Evolutionary conservation across 2,113 vertebrate species (phyloP).

Genomic region (Epinephelus cyanopodus): DNA sequence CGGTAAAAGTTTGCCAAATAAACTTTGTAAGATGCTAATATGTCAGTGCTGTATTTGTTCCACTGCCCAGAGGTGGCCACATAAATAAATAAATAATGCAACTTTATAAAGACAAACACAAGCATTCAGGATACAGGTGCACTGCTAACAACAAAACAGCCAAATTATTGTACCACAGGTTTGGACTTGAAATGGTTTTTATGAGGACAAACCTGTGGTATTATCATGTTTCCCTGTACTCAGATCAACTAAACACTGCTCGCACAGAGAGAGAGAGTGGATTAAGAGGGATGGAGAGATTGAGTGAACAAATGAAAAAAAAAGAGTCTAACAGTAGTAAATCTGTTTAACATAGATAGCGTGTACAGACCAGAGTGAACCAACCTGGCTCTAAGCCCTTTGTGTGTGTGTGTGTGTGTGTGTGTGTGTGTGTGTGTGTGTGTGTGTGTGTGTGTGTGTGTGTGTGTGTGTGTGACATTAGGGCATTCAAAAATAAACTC

Average conservation of each 20-base stretch:
- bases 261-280: conserved; percentile 37
- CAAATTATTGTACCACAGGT: background rate
- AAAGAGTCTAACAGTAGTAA: conserved; percentile 46
- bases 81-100: background rate
- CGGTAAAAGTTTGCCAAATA: background rate
- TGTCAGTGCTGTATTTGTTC: background rate
- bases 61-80: background rate
- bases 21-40: background rate
- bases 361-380: conserved; percentile 33
- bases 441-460: background rate
- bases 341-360: conserved; percentile 68
- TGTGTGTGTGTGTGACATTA: background rate
- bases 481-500: background rate
- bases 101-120: background rate
- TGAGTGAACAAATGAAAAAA: conserved; percentile 66
- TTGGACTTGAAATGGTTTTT: conserved; percentile 9
- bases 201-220: conserved; percentile 16
- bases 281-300: conserved; percentile 66
- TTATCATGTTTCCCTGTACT: conserved; percentile 6
- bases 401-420: conserved; percentile 5
- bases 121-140: background rate
- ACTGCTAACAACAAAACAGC: background rate
- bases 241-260: conserved; percentile 14
- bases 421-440: background rate
- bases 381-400: conserved; percentile 51